Percentiles rank a stretch among this genome's conserved stretches.
phyloP scores from a whole-genome alignment of 2,113 vertebrate species.

The Syngnathus scovelli region DNA sequence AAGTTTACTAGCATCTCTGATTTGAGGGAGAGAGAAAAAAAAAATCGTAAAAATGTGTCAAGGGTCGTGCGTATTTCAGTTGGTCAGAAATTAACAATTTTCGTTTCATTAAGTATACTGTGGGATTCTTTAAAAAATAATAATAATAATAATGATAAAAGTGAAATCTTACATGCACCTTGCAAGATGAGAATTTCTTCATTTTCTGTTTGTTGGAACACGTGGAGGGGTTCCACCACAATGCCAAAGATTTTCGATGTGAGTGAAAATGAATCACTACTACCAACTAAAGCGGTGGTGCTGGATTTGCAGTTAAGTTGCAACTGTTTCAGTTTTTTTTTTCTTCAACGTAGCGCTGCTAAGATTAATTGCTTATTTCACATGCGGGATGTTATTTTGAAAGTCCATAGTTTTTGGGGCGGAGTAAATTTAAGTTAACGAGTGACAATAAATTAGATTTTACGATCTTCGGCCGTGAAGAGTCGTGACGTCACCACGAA shows the following conservation, averaged over 20 bases:
- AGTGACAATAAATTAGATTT: not conserved
- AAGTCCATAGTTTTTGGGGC: too few relatives aligned
- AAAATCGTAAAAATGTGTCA: too few relatives aligned
- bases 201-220: conserved; percentile 63
- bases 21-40: too few relatives aligned
- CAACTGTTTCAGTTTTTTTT: not conserved
- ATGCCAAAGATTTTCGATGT: conserved; percentile 33
- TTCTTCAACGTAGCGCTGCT: not conserved
- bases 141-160: too few relatives aligned
- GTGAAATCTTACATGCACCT: not conserved
- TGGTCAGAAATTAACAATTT: too few relatives aligned
- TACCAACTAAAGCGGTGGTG: not conserved
- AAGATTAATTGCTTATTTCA: too few relatives aligned
- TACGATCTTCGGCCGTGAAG: conserved; percentile 30
- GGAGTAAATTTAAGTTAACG: rapidly evolving
- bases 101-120: too few relatives aligned
- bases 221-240: conserved; percentile 64
- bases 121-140: too few relatives aligned
- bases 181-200: not conserved
- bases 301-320: not conserved
- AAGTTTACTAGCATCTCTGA: too few relatives aligned
- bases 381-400: too few relatives aligned
- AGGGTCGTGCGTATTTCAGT: too few relatives aligned
- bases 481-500: conserved; percentile 37
- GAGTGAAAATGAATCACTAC: not conserved